Evolutionary conservation across 2,113 vertebrate genomes (phyloP).

Genomic region (Lonchura striata): DNA sequence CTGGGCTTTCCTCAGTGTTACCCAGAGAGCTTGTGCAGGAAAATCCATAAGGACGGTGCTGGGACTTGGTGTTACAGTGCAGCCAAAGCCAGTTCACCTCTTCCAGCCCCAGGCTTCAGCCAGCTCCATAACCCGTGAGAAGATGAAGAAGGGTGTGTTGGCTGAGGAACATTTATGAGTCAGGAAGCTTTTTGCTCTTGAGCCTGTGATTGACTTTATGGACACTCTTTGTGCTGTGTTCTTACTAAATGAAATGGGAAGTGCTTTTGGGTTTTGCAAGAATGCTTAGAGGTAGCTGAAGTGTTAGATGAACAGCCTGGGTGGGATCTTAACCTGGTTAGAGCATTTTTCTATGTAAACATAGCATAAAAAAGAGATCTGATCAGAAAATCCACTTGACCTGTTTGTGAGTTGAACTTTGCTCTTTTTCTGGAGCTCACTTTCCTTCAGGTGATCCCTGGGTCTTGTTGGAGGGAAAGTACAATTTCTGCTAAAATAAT

Average conservation of each 20-base stretch:
- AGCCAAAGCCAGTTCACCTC: not conserved
- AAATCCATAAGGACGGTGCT: not conserved
- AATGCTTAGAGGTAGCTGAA: not conserved
- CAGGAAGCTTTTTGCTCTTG: not conserved
- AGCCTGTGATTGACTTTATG: not conserved
- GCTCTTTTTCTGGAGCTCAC: not conserved
- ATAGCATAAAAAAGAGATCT: not conserved
- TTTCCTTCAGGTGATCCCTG: not conserved
- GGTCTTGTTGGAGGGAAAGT: not conserved
- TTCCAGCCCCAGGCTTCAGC: not conserved
- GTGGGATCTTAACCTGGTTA: not conserved
- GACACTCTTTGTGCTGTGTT: not conserved
- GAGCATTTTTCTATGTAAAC: not conserved
- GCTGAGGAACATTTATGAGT: not conserved
- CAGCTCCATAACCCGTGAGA: not conserved
- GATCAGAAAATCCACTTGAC: not conserved
- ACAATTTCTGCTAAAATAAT: not conserved
- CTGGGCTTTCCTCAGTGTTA: not conserved
- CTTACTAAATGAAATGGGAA: not conserved
- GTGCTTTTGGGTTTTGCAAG: not conserved
- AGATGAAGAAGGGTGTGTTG: not conserved
- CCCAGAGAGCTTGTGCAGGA: not conserved
- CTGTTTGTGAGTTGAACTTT: not conserved
- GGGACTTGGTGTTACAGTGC: not conserved
- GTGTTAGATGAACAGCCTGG: not conserved